These are phyloP conservation scores for Zaprionus gabonicus DNA, from an alignment of 1,140 invertebrate species.

Conservation along the genomic window DNA sequence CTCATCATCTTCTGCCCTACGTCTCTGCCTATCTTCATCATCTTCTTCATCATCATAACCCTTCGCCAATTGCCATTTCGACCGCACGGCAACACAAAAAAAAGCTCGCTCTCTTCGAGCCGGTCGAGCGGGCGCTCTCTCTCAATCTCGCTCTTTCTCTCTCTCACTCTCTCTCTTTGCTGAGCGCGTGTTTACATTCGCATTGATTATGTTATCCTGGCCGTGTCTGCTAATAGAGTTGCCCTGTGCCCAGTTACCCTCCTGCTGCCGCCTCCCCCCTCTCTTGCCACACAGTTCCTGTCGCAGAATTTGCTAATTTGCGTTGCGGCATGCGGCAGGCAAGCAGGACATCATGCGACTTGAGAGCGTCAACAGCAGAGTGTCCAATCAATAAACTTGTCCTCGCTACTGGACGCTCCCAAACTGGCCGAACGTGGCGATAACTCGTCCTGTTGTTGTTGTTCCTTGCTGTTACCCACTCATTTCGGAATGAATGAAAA, in stretches of 20 bases:
- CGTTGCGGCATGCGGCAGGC: slow-evolving; percentile 34
- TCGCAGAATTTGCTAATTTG: slow-evolving; percentile 40
- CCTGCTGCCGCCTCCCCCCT: not conserved
- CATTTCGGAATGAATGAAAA: slow-evolving; percentile 3
- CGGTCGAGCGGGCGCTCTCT: slow-evolving; percentile 11
- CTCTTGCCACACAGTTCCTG: slow-evolving; percentile 1
- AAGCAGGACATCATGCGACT: slow-evolving; percentile 55
- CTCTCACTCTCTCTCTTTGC: slow-evolving; percentile 35
- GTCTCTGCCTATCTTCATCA: not conserved
- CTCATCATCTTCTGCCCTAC: not conserved
- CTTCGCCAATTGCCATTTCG: slow-evolving; percentile 39
- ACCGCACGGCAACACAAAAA: slow-evolving; percentile 4
- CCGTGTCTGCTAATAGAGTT: slow-evolving; percentile 74
- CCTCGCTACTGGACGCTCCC: slow-evolving; percentile 13
- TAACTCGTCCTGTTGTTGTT: not conserved
- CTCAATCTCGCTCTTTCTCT: slow-evolving; percentile 23
- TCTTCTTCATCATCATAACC: slow-evolving; percentile 44
- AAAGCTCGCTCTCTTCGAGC: slow-evolving; percentile 57
- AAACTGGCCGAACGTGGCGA: not conserved
- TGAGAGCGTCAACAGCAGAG: slow-evolving; percentile 31
- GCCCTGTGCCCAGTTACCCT: slow-evolving; percentile 24
- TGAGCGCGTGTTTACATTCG: slow-evolving; percentile 72
- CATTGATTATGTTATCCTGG: slow-evolving; percentile 79
- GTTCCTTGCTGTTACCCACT: not conserved
- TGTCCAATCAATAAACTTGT: slow-evolving; percentile 65